Evolutionary conservation across 2,113 vertebrate species (phyloP).

Genomic region (Hyaena hyaena): DNA sequence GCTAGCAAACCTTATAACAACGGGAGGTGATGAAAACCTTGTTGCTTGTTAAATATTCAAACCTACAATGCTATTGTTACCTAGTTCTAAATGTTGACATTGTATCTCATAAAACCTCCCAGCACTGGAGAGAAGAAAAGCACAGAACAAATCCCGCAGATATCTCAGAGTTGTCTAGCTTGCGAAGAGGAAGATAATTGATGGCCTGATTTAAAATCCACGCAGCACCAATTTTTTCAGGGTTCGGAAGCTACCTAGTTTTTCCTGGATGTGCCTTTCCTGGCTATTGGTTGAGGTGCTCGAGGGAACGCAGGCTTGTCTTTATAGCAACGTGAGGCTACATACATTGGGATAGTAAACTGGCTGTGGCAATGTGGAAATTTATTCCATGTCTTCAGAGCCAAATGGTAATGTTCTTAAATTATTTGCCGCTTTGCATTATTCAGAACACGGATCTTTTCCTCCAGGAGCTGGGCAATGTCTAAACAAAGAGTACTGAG

Average conservation of each 20-base stretch:
- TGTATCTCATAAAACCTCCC: slow-evolving; percentile 56
- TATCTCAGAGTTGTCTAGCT: background rate
- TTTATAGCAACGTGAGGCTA: slow-evolving; percentile 18
- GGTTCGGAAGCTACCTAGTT: background rate
- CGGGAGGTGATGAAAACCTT: slow-evolving; percentile 25
- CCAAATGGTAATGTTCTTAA: slow-evolving; percentile 75
- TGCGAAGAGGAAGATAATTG: slow-evolving; percentile 25
- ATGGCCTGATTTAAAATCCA: slow-evolving; percentile 23
- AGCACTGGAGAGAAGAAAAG: background rate
- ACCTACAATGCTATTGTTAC: slow-evolving; percentile 61
- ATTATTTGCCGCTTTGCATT: slow-evolving; percentile 75
- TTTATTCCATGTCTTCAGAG: slow-evolving; percentile 66
- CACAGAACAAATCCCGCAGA: slow-evolving; percentile 1
- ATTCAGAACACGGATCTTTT: slow-evolving; percentile 68
- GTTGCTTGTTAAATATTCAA: slow-evolving; percentile 67
- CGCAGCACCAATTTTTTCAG: background rate
- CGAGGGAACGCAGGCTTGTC: background rate
- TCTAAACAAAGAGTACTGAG: slow-evolving; percentile 59
- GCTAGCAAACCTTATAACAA: slow-evolving; percentile 53
- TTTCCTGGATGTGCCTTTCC: background rate
- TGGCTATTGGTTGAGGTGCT: background rate
- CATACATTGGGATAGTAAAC: slow-evolving; percentile 51
- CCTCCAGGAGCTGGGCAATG: slow-evolving; percentile 68
- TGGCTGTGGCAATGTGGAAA: slow-evolving; percentile 70
- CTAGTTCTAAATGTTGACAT: slow-evolving; percentile 64